Percentiles rank a stretch among this genome's conserved stretches.
Evolutionary conservation across 2,797 vertebrate genomes (phyloP).

Genomic region (Epinephelus coioides): DNA sequence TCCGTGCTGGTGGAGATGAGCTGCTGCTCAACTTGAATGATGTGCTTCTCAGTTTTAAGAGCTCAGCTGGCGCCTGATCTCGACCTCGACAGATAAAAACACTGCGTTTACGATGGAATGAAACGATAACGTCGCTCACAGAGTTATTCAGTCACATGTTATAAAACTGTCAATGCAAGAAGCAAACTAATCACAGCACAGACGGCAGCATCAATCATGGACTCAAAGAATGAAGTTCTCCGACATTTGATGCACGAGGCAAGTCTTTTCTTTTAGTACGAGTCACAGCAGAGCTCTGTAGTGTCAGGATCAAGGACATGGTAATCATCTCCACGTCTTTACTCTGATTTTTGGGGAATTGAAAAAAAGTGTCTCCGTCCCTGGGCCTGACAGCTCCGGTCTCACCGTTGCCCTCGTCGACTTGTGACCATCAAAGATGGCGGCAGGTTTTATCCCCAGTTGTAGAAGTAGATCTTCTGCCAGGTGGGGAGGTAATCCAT

Average conservation of each 20-base stretch:
- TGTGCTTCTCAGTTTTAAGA: no score
- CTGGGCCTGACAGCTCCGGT: background rate
- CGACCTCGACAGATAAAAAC: no score
- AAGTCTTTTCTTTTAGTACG: background rate
- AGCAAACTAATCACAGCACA: background rate
- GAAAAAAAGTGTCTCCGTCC: background rate
- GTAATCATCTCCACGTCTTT: background rate
- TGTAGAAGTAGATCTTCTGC: slow-evolving; percentile 99
- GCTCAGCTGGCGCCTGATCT: no score
- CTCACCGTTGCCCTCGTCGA: background rate
- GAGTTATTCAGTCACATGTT: background rate
- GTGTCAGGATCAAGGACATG: background rate
- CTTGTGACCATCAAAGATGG: background rate
- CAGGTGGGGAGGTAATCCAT: slow-evolving; percentile 97
- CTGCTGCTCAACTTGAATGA: no score
- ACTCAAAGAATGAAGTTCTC: background rate
- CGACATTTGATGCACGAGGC: background rate
- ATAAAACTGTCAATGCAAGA: no score
- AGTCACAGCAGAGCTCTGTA: background rate
- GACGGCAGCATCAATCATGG: background rate
- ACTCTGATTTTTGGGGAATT: background rate
- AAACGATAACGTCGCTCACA: background rate
- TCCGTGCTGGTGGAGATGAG: no score
- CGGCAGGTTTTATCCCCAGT: slow-evolving; percentile 89
- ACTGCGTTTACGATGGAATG: background rate